phyloP scores from a whole-genome alignment of 2,113 vertebrate species.

The Sorex araneus region DNA sequence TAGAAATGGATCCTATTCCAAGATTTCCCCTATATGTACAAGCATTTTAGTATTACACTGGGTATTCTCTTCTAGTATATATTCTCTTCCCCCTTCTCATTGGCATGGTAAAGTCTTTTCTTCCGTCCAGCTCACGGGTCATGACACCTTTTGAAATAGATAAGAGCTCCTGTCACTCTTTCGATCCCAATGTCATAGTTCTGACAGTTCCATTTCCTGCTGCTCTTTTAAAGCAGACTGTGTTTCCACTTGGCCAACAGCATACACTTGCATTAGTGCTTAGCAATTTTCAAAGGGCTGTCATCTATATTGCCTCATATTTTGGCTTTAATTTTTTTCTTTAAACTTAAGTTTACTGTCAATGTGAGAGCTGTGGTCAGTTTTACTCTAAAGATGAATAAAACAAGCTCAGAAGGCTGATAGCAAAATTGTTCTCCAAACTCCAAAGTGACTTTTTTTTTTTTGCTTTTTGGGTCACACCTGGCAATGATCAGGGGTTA shows the following conservation, averaged over 20 bases:
- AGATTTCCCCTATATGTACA: background rate
- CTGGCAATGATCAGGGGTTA: no score
- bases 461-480: no score
- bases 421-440: background rate
- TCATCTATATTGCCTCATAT: background rate
- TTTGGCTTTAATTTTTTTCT: background rate
- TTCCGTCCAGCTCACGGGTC: background rate
- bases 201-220: background rate
- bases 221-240: background rate
- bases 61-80: background rate
- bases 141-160: background rate
- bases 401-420: background rate
- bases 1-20: background rate
- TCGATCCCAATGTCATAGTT: background rate
- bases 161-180: background rate
- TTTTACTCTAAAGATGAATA: background rate
- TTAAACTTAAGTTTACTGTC: background rate
- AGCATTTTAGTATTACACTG: background rate
- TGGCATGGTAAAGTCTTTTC: background rate
- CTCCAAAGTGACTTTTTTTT: background rate
- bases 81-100: background rate
- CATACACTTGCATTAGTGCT: background rate
- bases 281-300: conserved; percentile 3
- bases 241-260: background rate
- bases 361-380: background rate